Evolutionary conservation across 2,113 vertebrate species (phyloP).

Genomic region (Myiagra hebetior): DNA sequence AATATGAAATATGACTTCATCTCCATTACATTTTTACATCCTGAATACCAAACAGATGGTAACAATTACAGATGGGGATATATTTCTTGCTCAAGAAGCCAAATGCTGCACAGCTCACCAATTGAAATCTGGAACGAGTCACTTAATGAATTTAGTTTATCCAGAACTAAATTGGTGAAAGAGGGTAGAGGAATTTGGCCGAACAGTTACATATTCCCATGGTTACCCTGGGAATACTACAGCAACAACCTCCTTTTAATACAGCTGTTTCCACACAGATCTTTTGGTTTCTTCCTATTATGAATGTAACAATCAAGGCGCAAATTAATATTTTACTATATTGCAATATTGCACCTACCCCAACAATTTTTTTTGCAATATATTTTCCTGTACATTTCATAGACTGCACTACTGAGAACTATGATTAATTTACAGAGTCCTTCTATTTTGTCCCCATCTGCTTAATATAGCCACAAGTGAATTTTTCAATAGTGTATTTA

Average conservation of each 20-base stretch:
- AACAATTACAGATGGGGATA: conserved; percentile 54
- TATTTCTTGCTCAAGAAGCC: conserved; percentile 33
- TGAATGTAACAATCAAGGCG: not conserved
- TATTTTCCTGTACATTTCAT: not conserved
- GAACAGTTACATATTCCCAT: not conserved
- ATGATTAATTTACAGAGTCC: not conserved
- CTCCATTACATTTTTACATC: conserved; percentile 17
- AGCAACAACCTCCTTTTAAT: not conserved
- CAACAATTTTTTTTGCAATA: not conserved
- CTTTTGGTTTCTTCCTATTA: not conserved
- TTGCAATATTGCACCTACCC: not conserved
- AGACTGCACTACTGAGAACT: not conserved
- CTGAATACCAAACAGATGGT: conserved; percentile 60
- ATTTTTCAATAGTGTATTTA: not conserved
- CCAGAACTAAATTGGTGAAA: not conserved
- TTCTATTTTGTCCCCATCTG: not conserved
- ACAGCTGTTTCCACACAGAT: not conserved
- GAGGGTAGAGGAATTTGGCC: not conserved
- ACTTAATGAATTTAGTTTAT: conserved; percentile 15
- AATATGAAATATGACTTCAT: conserved; percentile 31
- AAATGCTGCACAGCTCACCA: conserved; percentile 22
- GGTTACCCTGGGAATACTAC: not conserved
- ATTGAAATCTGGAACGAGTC: not conserved
- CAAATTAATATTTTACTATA: not conserved
- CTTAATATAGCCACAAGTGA: not conserved